A percentile compares a stretch with the other conserved stretches of the same genome.
phyloP scores from a whole-genome alignment of 2,797 vertebrate species.

The Neosilurus hyrtlii region DNA sequence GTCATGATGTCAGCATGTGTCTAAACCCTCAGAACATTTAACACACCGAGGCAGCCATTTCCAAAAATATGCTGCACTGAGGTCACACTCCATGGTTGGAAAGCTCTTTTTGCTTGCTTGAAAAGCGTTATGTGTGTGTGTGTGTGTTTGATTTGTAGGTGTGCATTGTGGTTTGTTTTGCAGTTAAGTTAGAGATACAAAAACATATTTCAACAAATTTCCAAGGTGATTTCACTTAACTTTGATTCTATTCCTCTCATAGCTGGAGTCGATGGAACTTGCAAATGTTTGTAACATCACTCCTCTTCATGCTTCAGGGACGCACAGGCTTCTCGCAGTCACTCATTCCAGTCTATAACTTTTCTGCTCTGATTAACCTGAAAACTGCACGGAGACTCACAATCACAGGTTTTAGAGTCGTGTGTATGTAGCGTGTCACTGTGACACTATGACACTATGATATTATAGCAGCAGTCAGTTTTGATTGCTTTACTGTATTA shows the following conservation, averaged over 20 bases:
- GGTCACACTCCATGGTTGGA: background rate
- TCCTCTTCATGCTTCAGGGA: background rate
- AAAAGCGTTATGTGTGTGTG: background rate
- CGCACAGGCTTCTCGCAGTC: background rate
- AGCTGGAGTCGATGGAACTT: background rate
- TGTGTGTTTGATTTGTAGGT: no score
- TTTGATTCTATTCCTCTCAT: background rate
- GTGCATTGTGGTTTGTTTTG: background rate
- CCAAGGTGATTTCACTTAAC: background rate
- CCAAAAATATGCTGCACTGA: background rate
- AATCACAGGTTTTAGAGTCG: background rate
- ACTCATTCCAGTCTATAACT: background rate
- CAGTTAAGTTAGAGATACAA: background rate
- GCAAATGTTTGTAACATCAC: background rate
- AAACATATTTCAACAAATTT: background rate
- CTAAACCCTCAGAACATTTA: constrained; percentile 18
- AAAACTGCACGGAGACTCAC: background rate
- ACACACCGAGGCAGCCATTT: constrained; percentile 7
- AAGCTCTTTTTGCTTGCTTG: background rate
- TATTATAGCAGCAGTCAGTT: background rate
- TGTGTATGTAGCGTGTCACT: background rate
- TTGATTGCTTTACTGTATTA: background rate
- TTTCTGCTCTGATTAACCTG: background rate
- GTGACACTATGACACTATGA: background rate
- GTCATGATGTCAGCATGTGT: constrained; percentile 30